Evolutionary conservation across 2,888 invertebrate species (phyloP).

Genomic region (Sphinx pinastri): DNA sequence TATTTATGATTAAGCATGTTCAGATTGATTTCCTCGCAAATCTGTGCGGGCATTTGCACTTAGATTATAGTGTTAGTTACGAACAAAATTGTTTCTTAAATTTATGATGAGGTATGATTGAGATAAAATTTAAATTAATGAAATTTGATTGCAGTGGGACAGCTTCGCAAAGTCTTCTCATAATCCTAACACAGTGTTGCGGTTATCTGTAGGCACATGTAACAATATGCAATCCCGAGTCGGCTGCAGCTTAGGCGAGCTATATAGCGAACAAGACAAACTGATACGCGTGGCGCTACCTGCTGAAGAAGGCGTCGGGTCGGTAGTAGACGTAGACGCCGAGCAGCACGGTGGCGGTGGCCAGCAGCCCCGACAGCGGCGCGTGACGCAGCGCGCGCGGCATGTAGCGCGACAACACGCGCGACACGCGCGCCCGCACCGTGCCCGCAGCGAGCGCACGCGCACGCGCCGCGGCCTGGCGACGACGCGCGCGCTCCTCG

Average conservation of each 20-base stretch:
- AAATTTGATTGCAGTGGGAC: too few relatives aligned
- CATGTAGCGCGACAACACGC: conserved; percentile 46
- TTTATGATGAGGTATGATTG: too few relatives aligned
- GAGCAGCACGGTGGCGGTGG: conserved; percentile 83
- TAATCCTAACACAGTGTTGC: too few relatives aligned
- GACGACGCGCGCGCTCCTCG: conserved; percentile 78
- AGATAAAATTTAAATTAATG: too few relatives aligned
- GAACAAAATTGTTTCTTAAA: too few relatives aligned
- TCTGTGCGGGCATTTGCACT: too few relatives aligned
- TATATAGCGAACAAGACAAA: conserved; percentile 72
- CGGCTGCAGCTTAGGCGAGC: conserved; percentile 17
- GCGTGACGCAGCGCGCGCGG: conserved; percentile 52
- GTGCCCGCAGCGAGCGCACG: conserved; percentile 31
- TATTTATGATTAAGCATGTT: too few relatives aligned
- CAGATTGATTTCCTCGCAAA: too few relatives aligned
- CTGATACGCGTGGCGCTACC: conserved; percentile 77
- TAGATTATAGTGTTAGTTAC: too few relatives aligned
- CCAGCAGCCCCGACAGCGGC: conserved; percentile 71
- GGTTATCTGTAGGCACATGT: too few relatives aligned
- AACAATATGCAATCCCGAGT: too few relatives aligned
- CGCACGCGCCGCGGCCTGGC: conserved; percentile 58
- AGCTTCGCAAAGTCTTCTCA: too few relatives aligned
- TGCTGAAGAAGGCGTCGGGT: conserved; percentile 70
- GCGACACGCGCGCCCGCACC: conserved; percentile 41
- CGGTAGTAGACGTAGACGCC: conserved; percentile 85